Evolutionary conservation across 2,113 vertebrate species (phyloP).

Genomic region (Malaclemys terrapin): DNA sequence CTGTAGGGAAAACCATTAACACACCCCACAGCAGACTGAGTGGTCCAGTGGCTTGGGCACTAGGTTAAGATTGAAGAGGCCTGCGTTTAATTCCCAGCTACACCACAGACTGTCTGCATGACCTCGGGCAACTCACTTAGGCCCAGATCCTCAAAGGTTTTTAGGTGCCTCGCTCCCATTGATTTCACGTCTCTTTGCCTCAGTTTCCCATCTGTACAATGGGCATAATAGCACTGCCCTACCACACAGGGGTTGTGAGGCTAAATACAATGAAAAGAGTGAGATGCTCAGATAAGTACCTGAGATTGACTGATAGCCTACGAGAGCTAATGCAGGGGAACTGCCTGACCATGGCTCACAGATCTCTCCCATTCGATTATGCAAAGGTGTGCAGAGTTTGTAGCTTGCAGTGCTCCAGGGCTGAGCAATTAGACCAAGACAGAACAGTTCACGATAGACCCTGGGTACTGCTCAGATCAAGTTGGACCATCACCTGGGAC

Average conservation of each 20-base stretch:
- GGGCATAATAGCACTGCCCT: no score
- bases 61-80: no score
- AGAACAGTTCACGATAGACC: not conserved
- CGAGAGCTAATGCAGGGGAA: not conserved
- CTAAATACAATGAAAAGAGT: not conserved
- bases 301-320: not conserved
- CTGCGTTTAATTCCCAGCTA: no score
- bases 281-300: not conserved
- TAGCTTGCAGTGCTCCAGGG: not conserved
- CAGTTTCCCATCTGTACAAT: not conserved
- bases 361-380: not conserved
- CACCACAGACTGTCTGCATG: not conserved
- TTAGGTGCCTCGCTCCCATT: not conserved
- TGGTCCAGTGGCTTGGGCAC: no score
- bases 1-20: no score
- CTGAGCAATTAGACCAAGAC: not conserved
- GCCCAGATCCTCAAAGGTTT: no score
- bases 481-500: not conserved
- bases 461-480: not conserved
- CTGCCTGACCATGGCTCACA: not conserved
- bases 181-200: not conserved
- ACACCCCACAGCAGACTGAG: no score
- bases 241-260: not conserved
- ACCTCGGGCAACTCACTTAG: not conserved
- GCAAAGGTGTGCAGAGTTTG: not conserved